A percentile compares a stretch with the other conserved stretches of the same genome.
These are phyloP conservation scores for Kryptolebias marmoratus DNA, from an alignment of 2,113 vertebrate genomes.

Conservation along the genomic window DNA sequence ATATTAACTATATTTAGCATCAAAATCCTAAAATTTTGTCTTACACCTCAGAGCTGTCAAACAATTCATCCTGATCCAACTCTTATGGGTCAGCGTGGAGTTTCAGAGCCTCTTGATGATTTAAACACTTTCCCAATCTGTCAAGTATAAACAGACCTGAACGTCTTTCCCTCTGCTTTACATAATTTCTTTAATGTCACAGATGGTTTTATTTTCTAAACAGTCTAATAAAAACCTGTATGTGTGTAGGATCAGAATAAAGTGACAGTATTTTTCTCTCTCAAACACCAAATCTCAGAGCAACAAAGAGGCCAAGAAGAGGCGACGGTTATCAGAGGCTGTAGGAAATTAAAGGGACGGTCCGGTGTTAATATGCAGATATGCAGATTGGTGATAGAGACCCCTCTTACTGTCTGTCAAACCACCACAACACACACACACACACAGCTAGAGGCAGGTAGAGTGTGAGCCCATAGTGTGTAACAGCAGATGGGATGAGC, in stretches of 20 bases:
- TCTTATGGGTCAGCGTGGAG: too few species aligned
- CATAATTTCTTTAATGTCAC: neutral
- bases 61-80: too few species aligned
- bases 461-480: neutral
- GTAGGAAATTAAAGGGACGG: slow-evolving; percentile 98
- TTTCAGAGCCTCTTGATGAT: too few species aligned
- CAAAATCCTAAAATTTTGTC: too few species aligned
- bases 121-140: too few species aligned
- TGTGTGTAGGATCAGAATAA: too few species aligned
- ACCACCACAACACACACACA: neutral
- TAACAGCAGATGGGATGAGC: slow-evolving; percentile 73
- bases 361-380: slow-evolving; percentile 92
- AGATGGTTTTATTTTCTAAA: neutral
- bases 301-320: slow-evolving; percentile 90
- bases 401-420: slow-evolving; percentile 48
- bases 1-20: too few species aligned
- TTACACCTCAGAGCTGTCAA: too few species aligned
- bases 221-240: neutral
- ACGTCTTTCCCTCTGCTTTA: too few species aligned
- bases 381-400: slow-evolving; percentile 91
- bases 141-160: too few species aligned
- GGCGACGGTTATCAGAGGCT: slow-evolving; percentile 94
- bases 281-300: slow-evolving; percentile 25
- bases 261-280: neutral
- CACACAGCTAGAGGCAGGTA: slow-evolving; percentile 34